phyloP scores from a whole-genome alignment of 2,797 vertebrate species.

The Aselliscus stoliczkanus region DNA sequence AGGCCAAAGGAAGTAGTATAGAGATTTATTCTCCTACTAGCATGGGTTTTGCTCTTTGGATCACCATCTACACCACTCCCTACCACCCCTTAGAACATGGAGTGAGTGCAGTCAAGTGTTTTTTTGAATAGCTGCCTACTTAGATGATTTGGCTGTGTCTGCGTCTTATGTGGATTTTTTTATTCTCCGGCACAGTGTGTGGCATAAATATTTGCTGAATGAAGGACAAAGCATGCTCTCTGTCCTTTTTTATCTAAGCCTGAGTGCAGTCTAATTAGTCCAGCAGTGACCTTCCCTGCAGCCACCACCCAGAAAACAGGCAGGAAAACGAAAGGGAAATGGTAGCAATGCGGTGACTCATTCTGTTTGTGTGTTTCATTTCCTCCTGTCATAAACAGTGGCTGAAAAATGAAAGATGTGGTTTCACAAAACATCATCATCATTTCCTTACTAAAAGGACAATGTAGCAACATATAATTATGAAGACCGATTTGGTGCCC shows the following conservation, averaged over 20 bases:
- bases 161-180: not conserved
- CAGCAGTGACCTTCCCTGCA: not conserved
- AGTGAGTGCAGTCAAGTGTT: not conserved
- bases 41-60: not conserved
- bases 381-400: slow-evolving; percentile 51
- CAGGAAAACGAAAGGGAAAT: not conserved
- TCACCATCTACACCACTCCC: not conserved
- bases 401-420: slow-evolving; percentile 43
- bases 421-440: slow-evolving; percentile 54
- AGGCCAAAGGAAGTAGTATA: not conserved
- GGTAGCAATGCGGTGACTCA: slow-evolving; percentile 37
- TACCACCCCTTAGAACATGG: not conserved
- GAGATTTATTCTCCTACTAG: not conserved
- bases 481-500: slow-evolving; percentile 22
- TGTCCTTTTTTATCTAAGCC: not conserved
- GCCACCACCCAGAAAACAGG: slow-evolving; percentile 24
- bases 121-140: not conserved
- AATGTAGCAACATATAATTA: slow-evolving; percentile 52
- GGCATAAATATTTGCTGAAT: not conserved
- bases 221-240: not conserved
- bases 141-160: not conserved
- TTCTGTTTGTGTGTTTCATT: slow-evolving; percentile 60
- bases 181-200: not conserved
- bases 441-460: slow-evolving; percentile 61
- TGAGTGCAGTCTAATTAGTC: not conserved